These are phyloP conservation scores for Nycticorax nycticorax DNA, from an alignment of 2,113 vertebrate species.

Conservation along the genomic window DNA sequence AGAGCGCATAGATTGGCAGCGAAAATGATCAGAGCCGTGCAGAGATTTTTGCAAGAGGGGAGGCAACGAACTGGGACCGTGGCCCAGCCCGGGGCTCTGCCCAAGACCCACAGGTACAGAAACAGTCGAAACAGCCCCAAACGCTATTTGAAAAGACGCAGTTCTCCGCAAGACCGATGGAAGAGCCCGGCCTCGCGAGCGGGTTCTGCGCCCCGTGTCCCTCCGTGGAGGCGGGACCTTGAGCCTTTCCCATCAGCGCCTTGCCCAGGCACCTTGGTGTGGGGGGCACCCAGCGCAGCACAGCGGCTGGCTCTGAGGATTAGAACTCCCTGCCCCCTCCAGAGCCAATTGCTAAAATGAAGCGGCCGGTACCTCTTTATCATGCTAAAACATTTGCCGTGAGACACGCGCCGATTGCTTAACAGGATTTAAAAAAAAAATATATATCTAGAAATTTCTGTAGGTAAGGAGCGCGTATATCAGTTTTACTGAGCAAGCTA, in stretches of 20 bases:
- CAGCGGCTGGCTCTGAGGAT: neutral
- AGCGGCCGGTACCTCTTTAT: neutral
- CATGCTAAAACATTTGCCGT: neutral
- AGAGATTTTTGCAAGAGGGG: neutral
- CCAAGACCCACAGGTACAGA: accelerated
- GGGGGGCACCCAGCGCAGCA: neutral
- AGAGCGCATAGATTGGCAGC: constrained; percentile 9
- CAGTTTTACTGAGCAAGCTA: neutral
- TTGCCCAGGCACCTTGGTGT: accelerated
- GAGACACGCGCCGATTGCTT: neutral
- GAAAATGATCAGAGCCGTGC: constrained; percentile 9
- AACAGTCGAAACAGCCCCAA: neutral
- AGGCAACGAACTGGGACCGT: neutral
- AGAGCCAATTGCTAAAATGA: neutral
- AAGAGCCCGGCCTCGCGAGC: neutral
- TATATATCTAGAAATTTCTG: neutral
- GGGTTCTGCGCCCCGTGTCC: accelerated
- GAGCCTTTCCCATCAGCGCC: neutral
- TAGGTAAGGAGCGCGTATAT: neutral
- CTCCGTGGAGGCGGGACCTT: neutral
- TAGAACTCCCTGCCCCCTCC: neutral
- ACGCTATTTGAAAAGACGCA: neutral
- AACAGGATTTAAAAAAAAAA: neutral
- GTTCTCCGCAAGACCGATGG: neutral
- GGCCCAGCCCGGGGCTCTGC: neutral